Conservation (phyloP, 23 tunicate genomes). For the Trididemnum nubilum region DNA sequence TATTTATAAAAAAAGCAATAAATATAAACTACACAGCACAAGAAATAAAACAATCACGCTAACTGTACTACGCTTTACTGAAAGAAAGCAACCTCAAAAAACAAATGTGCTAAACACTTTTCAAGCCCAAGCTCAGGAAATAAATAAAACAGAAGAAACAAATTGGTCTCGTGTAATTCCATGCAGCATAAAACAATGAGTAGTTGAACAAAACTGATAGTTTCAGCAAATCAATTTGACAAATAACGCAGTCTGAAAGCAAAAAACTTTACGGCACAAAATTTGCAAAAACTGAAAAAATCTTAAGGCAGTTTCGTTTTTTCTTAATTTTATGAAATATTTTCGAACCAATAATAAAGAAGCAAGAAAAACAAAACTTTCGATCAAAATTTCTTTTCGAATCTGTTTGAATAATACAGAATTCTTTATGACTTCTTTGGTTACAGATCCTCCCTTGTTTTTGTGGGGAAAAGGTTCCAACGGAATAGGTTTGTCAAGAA, state of each 20-base stretch:
- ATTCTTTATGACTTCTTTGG: neutral
- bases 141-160: no score
- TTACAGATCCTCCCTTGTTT: slow-evolving; percentile 27
- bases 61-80: no score
- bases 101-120: no score
- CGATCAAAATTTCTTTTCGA: slow-evolving; percentile 22
- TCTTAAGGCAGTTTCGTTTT: neutral
- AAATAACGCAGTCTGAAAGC: no score
- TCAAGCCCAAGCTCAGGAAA: no score
- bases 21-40: no score
- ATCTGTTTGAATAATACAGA: slow-evolving; percentile 22
- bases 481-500: slow-evolving; percentile 34
- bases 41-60: no score
- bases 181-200: neutral
- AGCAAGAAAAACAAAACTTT: neutral
- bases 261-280: neutral
- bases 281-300: neutral
- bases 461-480: slow-evolving; percentile 27
- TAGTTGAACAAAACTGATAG: no score
- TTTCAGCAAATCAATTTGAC: no score
- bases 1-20: no score
- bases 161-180: no score
- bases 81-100: no score
- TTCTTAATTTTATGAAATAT: neutral
- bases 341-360: neutral